These are phyloP conservation scores for Eupeodes corollae DNA, from an alignment of 1,140 invertebrate species.

Conservation along the genomic window DNA sequence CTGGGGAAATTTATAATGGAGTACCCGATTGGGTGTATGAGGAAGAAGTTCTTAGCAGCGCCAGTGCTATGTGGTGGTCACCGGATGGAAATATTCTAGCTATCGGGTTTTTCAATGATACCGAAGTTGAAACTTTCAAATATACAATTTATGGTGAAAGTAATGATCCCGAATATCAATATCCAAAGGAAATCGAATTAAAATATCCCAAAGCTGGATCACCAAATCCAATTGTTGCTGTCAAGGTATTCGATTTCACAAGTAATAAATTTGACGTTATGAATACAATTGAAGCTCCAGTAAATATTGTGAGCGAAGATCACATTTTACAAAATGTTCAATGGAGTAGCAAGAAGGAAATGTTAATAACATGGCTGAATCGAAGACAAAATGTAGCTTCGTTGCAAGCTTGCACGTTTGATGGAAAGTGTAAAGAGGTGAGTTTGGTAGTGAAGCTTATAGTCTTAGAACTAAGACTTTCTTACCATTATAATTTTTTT, in stretches of 20 bases:
- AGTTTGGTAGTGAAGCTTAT: background rate
- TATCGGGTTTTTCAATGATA: slow-evolving; percentile 77
- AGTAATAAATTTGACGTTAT: slow-evolving; percentile 18
- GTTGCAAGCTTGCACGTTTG: slow-evolving; percentile 21
- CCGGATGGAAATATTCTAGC: slow-evolving; percentile 62
- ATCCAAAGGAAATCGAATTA: slow-evolving; percentile 74
- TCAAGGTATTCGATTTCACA: slow-evolving; percentile 54
- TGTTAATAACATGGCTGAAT: slow-evolving; percentile 74
- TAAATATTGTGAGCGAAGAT: slow-evolving; percentile 38
- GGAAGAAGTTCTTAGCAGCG: slow-evolving; percentile 81
- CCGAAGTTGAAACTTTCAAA: slow-evolving; percentile 50
- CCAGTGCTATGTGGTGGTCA: slow-evolving; percentile 83
- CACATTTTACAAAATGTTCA: slow-evolving; percentile 51
- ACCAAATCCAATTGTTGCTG: slow-evolving; percentile 59
- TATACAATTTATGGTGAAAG: slow-evolving; percentile 53
- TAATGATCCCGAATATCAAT: slow-evolving; percentile 58
- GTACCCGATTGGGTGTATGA: slow-evolving; percentile 70
- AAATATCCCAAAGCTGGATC: slow-evolving; percentile 78
- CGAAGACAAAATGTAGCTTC: slow-evolving; percentile 63
- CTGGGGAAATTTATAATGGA: slow-evolving; percentile 62
- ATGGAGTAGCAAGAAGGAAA: slow-evolving; percentile 60
- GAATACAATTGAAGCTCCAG: slow-evolving; percentile 36
- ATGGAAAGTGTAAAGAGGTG: slow-evolving; percentile 19
- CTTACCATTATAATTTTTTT: background rate
- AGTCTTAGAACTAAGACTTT: background rate